Evolutionary conservation across 2,113 vertebrate species (phyloP).

Genomic region (Hyperoodon ampullatus): DNA sequence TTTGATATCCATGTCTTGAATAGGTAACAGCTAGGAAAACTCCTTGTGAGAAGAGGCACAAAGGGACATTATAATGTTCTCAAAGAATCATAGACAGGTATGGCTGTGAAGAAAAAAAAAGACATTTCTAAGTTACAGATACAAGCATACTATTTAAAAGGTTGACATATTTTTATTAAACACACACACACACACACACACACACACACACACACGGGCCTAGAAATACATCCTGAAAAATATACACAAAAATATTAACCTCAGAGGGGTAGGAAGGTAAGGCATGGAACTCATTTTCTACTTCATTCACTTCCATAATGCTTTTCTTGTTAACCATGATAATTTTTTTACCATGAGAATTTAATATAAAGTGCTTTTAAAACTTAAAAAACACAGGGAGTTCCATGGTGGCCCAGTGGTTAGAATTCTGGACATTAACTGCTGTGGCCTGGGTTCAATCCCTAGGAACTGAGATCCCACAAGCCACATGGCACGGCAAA

Average conservation of each 20-base stretch:
- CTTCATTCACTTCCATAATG: slow-evolving; percentile 17
- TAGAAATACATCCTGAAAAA: slow-evolving; percentile 19
- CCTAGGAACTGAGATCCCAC: not conserved
- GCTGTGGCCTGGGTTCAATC: not conserved
- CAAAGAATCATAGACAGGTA: slow-evolving; percentile 74
- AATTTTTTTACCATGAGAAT: not conserved
- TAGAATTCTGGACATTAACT: not conserved
- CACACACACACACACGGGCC: not conserved
- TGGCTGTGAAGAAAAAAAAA: slow-evolving; percentile 63
- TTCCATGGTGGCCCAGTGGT: not conserved
- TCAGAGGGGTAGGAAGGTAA: not conserved
- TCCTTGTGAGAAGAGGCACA: slow-evolving; percentile 87
- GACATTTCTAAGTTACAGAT: not conserved
- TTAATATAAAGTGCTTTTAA: not conserved
- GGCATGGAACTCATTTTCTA: not conserved
- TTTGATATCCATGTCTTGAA: slow-evolving; percentile 89
- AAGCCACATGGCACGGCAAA: not conserved
- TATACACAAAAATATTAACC: not conserved
- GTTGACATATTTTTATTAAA: not conserved
- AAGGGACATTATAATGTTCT: slow-evolving; percentile 83
- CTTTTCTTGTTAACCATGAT: not conserved
- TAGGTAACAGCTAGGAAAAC: slow-evolving; percentile 86
- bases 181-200: too few species aligned
- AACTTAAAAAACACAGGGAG: not conserved
- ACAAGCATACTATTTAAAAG: not conserved